Percentiles rank a stretch among this genome's conserved stretches.
Evolutionary conservation across 2,113 vertebrate genomes (phyloP).

Genomic region (Macrotus californicus): DNA sequence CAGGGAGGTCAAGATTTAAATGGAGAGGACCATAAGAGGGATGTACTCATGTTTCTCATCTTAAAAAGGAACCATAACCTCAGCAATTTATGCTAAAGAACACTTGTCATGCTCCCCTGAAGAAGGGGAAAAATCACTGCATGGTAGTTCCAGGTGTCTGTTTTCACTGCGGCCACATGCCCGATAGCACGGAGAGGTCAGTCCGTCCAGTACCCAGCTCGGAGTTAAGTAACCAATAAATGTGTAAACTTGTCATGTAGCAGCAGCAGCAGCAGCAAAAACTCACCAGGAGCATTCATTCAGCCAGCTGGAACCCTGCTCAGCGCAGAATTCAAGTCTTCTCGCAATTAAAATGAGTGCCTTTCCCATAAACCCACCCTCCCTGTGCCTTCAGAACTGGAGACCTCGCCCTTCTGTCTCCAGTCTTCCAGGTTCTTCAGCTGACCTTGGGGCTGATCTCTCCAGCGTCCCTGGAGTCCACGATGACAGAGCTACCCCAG

Average conservation of each 20-base stretch:
- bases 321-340: neutral
- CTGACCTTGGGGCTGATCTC: conserved; percentile 30
- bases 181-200: conserved; percentile 25
- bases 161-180: conserved; percentile 16
- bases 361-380: neutral
- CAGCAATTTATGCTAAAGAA: neutral
- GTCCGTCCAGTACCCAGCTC: neutral
- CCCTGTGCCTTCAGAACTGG: neutral
- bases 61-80: neutral
- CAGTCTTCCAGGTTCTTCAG: neutral
- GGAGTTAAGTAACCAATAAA: neutral
- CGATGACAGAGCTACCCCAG: conserved; percentile 79
- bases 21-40: neutral
- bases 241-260: neutral
- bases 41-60: neutral
- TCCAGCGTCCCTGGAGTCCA: neutral
- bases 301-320: neutral
- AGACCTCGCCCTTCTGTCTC: neutral
- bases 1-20: neutral
- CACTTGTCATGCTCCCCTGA: neutral
- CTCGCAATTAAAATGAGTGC: neutral
- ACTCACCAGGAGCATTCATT: neutral
- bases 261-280: neutral
- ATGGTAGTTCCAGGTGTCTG: neutral
- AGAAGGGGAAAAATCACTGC: neutral